Base-by-base conservation (phyloP, 2,797 vertebrate genomes). In the Prunella strophiata region DNA sequence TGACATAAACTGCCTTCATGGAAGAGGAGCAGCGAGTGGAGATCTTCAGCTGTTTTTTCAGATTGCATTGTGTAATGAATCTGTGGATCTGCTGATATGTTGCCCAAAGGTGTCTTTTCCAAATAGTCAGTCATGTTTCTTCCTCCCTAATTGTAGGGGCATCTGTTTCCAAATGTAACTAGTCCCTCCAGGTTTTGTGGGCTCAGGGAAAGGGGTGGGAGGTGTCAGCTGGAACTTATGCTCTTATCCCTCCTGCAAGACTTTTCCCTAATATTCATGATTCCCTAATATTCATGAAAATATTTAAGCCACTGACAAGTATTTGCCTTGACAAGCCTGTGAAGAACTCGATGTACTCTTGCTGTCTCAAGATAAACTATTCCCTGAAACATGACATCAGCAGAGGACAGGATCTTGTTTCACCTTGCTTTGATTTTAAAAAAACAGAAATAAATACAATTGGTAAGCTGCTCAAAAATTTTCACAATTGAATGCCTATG, bases 201-300 rank as follows among this genome's bases (percentile, higher is more conserved):
- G 58, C 55, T 76, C 40, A 74, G 58, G 54, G 40, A 91, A 89
- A 76, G 40, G 67, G 61, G 54, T 0, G 0, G 81, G 23, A 80
- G 55, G 30, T 42, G 55, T 92, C 87, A 91, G 59, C 32, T 94
- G 74, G 61, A 70, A 86, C 38, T 78, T 70, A 63, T 4, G 26
- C 25, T 87, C 42, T 83, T 54, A 77, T 61, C 57, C 61, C 13
- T 80, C 50, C 54, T 72, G 38, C 54, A 43, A 89, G 78, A 91
- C 91, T 93, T 91, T 91, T 96, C 89, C 74, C 51, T 66, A 91
- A 96, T 92, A 95, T 89, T 91, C 80, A 79, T 32, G 21, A 91
- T 93, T 95, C 89, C 50, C 51, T 67, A 84, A 95, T 85, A 95
- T 88, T 95, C 74, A 63, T n/a, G 15, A 48, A 93, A 94, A 78